phyloP scores from a whole-genome alignment of 2,888 invertebrate species.

The Agapostemon virescens region DNA sequence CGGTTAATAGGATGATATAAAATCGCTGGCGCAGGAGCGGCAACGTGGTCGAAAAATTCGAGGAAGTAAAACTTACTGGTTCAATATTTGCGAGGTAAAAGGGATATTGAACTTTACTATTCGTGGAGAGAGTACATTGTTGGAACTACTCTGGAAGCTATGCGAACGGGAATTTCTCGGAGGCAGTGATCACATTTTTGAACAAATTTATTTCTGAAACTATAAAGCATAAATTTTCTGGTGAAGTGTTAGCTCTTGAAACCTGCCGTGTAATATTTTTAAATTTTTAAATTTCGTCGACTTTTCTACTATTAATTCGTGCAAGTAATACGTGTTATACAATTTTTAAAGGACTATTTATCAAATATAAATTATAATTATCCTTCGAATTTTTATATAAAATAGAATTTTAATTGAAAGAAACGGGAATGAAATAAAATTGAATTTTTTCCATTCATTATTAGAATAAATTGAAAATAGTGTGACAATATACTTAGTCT shows the following conservation, averaged over 20 bases:
- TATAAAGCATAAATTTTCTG: background rate
- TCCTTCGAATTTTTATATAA: too few species aligned
- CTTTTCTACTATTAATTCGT: too few species aligned
- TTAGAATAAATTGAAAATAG: too few species aligned
- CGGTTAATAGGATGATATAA: conserved; percentile 24
- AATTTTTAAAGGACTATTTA: too few species aligned
- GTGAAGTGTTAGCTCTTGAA: background rate
- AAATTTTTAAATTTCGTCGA: too few species aligned
- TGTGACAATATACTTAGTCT: too few species aligned
- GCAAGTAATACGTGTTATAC: too few species aligned
- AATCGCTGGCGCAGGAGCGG: background rate
- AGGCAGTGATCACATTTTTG: background rate
- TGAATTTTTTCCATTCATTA: too few species aligned
- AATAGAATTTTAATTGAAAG: too few species aligned
- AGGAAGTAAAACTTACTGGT: conserved; percentile 3
- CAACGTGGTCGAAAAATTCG: background rate
- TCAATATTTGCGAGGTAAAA: background rate
- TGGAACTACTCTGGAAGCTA: background rate
- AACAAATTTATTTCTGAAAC: background rate
- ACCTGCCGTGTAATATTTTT: too few species aligned
- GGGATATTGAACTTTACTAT: conserved; percentile 1
- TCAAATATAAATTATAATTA: too few species aligned
- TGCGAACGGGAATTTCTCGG: background rate
- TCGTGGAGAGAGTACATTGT: background rate
- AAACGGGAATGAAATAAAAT: too few species aligned